phyloP scores from a whole-genome alignment of 2,797 vertebrate genomes.

The Knipowitschia caucasica region DNA sequence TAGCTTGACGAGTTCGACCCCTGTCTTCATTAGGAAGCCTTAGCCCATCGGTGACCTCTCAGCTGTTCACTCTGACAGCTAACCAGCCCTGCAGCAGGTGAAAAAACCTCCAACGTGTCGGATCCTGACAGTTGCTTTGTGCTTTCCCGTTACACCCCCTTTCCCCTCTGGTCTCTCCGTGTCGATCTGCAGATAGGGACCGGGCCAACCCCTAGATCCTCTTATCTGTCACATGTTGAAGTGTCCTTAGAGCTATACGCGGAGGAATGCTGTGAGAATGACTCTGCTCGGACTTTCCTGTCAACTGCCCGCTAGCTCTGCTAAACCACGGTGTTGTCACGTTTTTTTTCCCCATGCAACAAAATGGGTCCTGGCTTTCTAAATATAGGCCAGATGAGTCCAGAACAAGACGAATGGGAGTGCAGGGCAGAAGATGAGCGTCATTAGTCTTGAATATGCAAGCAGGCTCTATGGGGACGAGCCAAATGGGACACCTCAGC shows the following conservation, averaged over 20 bases:
- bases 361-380: conserved; percentile 14
- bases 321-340: not conserved
- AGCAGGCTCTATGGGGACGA: conserved; percentile 39
- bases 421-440: conserved; percentile 13
- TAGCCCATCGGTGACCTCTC: conserved; percentile 10
- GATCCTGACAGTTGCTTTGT: conserved; percentile 4
- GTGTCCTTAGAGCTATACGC: not conserved
- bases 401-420: conserved; percentile 15
- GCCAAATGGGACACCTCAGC: conserved; percentile 29
- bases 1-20: not conserved
- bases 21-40: conserved; percentile 9
- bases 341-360: not conserved
- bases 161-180: not conserved
- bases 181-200: not conserved
- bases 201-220: not conserved
- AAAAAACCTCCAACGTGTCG: conserved; percentile 13
- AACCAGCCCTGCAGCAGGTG: conserved; percentile 26
- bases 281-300: not conserved
- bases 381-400: conserved; percentile 37
- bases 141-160: not conserved
- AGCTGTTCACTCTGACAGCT: conserved; percentile 27
- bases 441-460: conserved; percentile 56
- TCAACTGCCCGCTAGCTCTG: not conserved
- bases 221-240: conserved; percentile 11
- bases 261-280: not conserved